phyloP scores from a whole-genome alignment of 2,797 vertebrate species.

The Thalassophryne amazonica region DNA sequence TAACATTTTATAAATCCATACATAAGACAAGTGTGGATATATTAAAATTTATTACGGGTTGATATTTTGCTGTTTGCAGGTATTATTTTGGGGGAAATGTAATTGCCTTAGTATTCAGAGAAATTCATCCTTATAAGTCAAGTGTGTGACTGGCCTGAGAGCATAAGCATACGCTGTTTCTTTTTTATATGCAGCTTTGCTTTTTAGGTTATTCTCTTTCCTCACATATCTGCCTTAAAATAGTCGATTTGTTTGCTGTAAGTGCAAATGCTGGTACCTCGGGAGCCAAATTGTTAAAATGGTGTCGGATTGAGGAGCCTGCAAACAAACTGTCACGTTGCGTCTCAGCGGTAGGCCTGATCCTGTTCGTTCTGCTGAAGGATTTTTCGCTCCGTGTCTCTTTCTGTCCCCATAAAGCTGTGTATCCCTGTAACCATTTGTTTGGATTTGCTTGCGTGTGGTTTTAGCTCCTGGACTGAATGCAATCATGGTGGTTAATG shows the following conservation, averaged over 20 bases:
- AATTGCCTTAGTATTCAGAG: background rate
- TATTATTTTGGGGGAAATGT: background rate
- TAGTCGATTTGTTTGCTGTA: conserved; percentile 47
- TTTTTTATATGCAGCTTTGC: conserved; percentile 22
- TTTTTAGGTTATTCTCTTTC: conserved; percentile 3
- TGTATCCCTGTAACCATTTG: conserved; percentile 1
- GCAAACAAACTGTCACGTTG: conserved; percentile 40
- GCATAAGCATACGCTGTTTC: too few relatives aligned
- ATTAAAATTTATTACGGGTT: background rate
- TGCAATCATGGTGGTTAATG: conserved; percentile 3
- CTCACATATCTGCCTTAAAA: conserved; percentile 33
- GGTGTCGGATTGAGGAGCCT: conserved; percentile 42
- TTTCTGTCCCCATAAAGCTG: conserved; percentile 5
- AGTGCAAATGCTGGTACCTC: conserved; percentile 28
- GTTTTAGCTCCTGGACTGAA: conserved; percentile 4
- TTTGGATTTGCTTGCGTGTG: conserved; percentile 8
- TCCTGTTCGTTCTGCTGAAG: conserved; percentile 60
- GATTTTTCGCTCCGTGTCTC: conserved; percentile 7
- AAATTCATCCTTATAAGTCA: background rate
- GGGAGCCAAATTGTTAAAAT: conserved; percentile 37
- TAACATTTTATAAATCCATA: background rate
- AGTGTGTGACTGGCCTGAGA: background rate
- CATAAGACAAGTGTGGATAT: background rate
- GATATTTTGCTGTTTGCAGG: conserved; percentile 2
- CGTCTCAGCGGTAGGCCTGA: conserved; percentile 43